Evolutionary conservation across 2,797 vertebrate species (phyloP), one percentile per base, ranked within the genome.

Genomic region (Poecilia wingei): DNA sequence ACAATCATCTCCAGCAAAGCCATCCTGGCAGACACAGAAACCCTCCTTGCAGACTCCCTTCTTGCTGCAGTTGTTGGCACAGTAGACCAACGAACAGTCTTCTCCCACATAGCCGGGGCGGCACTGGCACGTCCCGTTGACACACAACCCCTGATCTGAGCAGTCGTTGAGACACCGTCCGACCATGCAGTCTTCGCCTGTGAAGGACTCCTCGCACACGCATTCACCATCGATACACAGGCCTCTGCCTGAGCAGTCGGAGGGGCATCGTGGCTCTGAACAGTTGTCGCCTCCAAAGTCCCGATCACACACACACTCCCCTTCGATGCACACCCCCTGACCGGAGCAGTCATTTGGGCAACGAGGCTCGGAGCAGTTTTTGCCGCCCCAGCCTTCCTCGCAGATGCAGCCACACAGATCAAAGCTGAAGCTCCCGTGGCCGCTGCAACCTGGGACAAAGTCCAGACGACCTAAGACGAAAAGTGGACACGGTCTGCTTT

Each of bases 221-320:
- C 98, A 99, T 89, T 98, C 97, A 0, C 98, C 98, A 0, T 98
- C 98, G 77, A 99, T 96, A 6, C 98, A 99, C 80, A 98, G 92
- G 7, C 98, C 98, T 0, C 94, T 96, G 69, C 96, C 96, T 2
- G 97, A 98, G 83, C 98, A 99, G 93, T 98, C 98, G 0, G 95
- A 89, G 0, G 96, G 97, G 88, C 98, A 99, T 3, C 97, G 96
- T 0, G 96, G 96, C 89, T 98, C 97, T 0, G 97, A 98, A 88
- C 98, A 99, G 92, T 98, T 98, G 4, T 98, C 98, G 0, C 98
- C 98, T 0, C 96, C 96, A 6, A 98, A 98, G 90, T 98, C 97
- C 0, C 92, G 96, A 93, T 99, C 98, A 0, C 98, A 99, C 80
- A 98, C 86, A 66, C 98, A 99, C 88, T 97, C 97, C 13, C 98